A percentile compares a stretch with the other conserved stretches of the same genome.
Conservation (phyloP, 2,888 invertebrate species). For the Alcis repandata region DNA sequence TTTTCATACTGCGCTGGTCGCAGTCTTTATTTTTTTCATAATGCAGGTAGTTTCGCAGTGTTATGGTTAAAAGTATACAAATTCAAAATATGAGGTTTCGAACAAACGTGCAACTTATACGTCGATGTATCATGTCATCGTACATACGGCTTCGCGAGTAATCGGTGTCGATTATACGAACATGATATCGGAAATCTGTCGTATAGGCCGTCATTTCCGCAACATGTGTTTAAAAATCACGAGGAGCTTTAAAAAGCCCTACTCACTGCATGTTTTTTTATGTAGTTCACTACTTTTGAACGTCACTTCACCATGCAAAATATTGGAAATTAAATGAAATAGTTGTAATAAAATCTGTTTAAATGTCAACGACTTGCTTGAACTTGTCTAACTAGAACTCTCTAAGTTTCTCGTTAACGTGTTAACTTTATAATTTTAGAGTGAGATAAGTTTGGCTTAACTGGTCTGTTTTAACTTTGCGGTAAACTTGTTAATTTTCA, state of each 20-base stretch:
- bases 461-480: constrained; percentile 13
- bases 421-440: constrained; percentile 7
- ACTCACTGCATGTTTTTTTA: constrained; percentile 41
- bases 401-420: constrained; percentile 15
- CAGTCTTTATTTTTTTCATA: no score
- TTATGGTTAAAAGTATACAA: no score
- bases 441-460: background rate
- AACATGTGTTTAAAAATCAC: constrained; percentile 78
- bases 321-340: background rate
- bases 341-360: background rate
- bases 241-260: constrained; percentile 53
- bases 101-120: background rate
- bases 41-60: no score
- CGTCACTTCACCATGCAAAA: background rate
- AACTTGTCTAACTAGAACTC: constrained; percentile 8
- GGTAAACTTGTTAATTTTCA: constrained; percentile 16
- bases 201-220: constrained; percentile 68
- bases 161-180: constrained; percentile 78
- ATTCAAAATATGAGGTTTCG: background rate
- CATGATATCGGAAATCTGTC: constrained; percentile 84
- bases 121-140: constrained; percentile 6
- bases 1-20: no score
- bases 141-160: constrained; percentile 73
- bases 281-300: background rate
- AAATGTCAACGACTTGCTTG: constrained; percentile 7